Evolutionary conservation across 2,113 vertebrate species (phyloP), one percentile per base, ranked within the genome.

Genomic region (Clinocottus analis): DNA sequence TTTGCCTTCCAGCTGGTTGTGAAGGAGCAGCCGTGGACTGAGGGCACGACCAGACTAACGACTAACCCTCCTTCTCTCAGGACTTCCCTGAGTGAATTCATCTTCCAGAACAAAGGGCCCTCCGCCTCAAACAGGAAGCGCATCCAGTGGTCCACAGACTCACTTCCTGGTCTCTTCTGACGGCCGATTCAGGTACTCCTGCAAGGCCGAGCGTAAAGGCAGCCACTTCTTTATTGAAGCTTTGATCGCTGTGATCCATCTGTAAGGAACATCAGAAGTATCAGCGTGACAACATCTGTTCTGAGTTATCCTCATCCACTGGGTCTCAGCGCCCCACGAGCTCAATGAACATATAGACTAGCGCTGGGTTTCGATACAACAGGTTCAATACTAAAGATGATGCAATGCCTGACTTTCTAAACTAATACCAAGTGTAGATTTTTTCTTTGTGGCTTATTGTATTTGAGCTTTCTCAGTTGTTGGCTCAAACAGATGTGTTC

Each of bases 181-280:
- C 29, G 95, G 94, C 7, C 79, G 92, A 49, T 89, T 96, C 91
- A 96, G 96, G 85, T 96, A 96, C 82, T 97, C 94, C 79, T 97
- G 95, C 85, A 97, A 96, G 67, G 95, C 96, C 74, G 96, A 94
- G 70, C 97, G 95, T 37, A 97, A 87, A 47, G 95, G 97, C 77
- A 97, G 74, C 97, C 97, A 98, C 88, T 97, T 98, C 74, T 92
- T 95, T 86, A 97, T 94, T 7, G 97, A 98, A 3, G 91, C 85
- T 91, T 93, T 96, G 82, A 99, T 87, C 64, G 96, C 95, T 74
- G 93, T 86, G 74, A 97, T 97, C 97, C 96, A 99, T 64, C 97
- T 98, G 89, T 31, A 83, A 90, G 66, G n/a, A 29, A 14, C 5
- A 77, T 13, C 5, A 78, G 27, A 39, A 47, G 33, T 3, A 0